Evolutionary conservation across 2,113 vertebrate genomes (phyloP).

Genomic region (Rhagologus leucostigma): DNA sequence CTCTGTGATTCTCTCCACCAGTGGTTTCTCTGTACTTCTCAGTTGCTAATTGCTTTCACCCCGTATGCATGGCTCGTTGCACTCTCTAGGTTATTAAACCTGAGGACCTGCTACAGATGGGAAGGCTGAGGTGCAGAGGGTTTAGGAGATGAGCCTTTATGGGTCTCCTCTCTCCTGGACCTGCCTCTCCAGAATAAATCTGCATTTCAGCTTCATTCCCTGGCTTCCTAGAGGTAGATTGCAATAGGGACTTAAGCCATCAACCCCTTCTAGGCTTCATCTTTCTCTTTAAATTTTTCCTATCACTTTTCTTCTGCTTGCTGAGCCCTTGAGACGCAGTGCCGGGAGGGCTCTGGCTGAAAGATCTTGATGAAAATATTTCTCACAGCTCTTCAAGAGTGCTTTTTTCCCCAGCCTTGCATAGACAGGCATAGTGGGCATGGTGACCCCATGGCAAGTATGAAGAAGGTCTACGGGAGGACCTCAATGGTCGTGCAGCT

Average conservation of each 20-base stretch:
- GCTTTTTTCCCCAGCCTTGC: neutral
- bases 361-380: neutral
- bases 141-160: neutral
- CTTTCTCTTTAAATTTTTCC: neutral
- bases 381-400: neutral
- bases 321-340: neutral
- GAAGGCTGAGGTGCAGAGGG: neutral
- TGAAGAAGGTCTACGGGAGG: neutral
- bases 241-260: neutral
- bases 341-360: neutral
- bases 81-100: neutral
- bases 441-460: rapidly evolving
- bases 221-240: neutral
- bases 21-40: neutral
- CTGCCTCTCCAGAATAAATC: neutral
- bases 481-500: neutral
- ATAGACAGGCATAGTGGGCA: neutral
- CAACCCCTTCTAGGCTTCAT: neutral
- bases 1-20: neutral
- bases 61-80: rapidly evolving
- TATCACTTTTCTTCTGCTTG: neutral
- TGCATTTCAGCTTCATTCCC: neutral
- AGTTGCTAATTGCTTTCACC: neutral
- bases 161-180: neutral
- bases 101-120: neutral